Percentiles rank a stretch among this genome's conserved stretches.
Conservation (phyloP, 2,797 vertebrate genomes). For the Urophycis tenuis region DNA sequence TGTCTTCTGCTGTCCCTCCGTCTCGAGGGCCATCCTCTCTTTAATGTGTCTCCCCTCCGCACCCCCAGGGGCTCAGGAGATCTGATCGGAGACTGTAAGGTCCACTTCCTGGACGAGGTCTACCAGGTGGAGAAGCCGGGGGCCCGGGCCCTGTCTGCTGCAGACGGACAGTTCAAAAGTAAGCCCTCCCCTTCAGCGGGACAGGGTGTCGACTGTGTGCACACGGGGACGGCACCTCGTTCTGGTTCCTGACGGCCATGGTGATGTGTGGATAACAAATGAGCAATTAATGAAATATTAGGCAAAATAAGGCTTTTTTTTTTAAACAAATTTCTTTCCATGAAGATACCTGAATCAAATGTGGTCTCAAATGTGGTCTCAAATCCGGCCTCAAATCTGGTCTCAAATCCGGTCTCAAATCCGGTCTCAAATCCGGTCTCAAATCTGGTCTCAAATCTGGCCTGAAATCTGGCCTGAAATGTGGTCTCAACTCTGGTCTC, state of each 20-base stretch:
- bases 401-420: too few relatives aligned
- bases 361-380: too few relatives aligned
- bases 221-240: background rate
- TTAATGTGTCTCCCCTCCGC: background rate
- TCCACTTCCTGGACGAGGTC: conserved; percentile 91
- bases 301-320: too few relatives aligned
- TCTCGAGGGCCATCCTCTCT: background rate
- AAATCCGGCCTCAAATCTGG: too few relatives aligned
- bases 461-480: too few relatives aligned
- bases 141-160: conserved; percentile 79
- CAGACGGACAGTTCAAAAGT: conserved; percentile 96
- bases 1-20: background rate
- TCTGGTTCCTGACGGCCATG: background rate
- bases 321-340: too few relatives aligned
- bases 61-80: conserved; percentile 81
- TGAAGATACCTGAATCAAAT: background rate
- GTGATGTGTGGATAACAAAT: too few relatives aligned
- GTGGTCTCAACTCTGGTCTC: too few relatives aligned
- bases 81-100: conserved; percentile 87
- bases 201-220: background rate
- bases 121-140: conserved; percentile 94
- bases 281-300: too few relatives aligned
- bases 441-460: too few relatives aligned
- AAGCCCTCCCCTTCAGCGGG: conserved; percentile 41
- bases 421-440: too few relatives aligned